Percentiles rank a stretch among this genome's conserved stretches.
These are phyloP conservation scores for Lasioglossum lativentre DNA, from an alignment of 2,888 invertebrate genomes.

Conservation along the genomic window DNA sequence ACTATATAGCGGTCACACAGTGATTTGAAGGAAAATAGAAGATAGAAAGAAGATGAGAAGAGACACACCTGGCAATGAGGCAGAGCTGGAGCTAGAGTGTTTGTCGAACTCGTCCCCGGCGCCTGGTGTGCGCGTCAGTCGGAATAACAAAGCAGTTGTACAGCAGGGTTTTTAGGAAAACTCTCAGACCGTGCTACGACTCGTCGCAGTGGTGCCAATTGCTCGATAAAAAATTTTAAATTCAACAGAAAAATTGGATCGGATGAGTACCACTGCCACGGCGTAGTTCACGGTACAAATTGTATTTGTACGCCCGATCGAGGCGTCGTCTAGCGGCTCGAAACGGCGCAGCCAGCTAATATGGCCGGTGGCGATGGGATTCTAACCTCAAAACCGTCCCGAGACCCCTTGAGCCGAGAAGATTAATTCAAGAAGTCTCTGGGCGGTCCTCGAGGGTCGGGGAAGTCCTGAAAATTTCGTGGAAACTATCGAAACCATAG, in stretches of 20 bases:
- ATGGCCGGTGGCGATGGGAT: not conserved
- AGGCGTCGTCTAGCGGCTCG: slow-evolving; percentile 12
- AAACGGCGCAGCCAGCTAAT: slow-evolving; percentile 9
- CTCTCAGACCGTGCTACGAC: slow-evolving; percentile 48
- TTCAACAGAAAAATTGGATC: not conserved
- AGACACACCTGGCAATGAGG: slow-evolving; percentile 89
- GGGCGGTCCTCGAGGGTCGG: not conserved
- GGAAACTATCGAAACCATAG: not conserved
- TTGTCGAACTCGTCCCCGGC: slow-evolving; percentile 89
- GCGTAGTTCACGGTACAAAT: slow-evolving; percentile 21
- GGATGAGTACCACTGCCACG: slow-evolving; percentile 26
- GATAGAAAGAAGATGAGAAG: slow-evolving; percentile 76
- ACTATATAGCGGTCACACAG: slow-evolving; percentile 56
- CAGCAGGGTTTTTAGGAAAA: slow-evolving; percentile 76
- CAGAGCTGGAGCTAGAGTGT: slow-evolving; percentile 89
- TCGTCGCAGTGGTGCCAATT: slow-evolving; percentile 17
- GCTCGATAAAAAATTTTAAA: not conserved
- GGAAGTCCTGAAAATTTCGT: not conserved
- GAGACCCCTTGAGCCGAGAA: not conserved
- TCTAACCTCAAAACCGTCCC: not conserved
- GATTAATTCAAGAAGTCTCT: not conserved
- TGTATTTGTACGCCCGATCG: slow-evolving; percentile 24
- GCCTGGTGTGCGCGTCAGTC: slow-evolving; percentile 83
- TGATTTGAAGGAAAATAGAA: slow-evolving; percentile 71
- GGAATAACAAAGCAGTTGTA: slow-evolving; percentile 83